Conservation (phyloP, 2,113 vertebrate species). For the Typhlomys cinereus region DNA sequence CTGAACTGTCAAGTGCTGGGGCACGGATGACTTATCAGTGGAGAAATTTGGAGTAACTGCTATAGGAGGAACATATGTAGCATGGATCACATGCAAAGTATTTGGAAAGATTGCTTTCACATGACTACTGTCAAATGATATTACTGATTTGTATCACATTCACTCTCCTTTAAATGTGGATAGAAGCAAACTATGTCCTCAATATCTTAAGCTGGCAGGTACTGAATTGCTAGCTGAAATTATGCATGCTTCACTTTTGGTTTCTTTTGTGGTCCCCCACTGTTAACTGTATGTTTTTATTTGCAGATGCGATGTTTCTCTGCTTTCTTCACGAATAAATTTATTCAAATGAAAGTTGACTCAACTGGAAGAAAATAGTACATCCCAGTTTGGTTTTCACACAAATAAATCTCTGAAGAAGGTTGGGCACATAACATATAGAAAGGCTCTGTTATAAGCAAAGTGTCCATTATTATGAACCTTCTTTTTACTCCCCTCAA, state of each 20-base stretch:
- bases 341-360: not conserved
- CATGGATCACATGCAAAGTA: not conserved
- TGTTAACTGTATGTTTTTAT: not conserved
- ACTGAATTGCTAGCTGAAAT: not conserved
- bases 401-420: not conserved
- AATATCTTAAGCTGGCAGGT: not conserved
- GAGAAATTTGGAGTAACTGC: not conserved
- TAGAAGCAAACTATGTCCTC: accelerated
- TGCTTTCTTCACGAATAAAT: not conserved
- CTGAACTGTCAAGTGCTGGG: too few species aligned
- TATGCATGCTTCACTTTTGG: not conserved
- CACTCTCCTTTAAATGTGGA: not conserved
- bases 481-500: not conserved
- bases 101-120: not conserved
- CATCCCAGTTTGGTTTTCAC: not conserved
- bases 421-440: not conserved
- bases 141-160: not conserved
- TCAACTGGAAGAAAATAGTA: not conserved
- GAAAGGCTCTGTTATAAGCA: not conserved
- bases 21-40: too few species aligned
- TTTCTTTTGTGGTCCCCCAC: not conserved
- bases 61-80: not conserved
- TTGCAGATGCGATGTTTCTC: not conserved
- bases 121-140: not conserved
- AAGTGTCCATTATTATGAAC: accelerated